These are phyloP conservation scores for Rhogogaster chlorosoma DNA, from an alignment of 2,888 invertebrate genomes.

Conservation along the genomic window DNA sequence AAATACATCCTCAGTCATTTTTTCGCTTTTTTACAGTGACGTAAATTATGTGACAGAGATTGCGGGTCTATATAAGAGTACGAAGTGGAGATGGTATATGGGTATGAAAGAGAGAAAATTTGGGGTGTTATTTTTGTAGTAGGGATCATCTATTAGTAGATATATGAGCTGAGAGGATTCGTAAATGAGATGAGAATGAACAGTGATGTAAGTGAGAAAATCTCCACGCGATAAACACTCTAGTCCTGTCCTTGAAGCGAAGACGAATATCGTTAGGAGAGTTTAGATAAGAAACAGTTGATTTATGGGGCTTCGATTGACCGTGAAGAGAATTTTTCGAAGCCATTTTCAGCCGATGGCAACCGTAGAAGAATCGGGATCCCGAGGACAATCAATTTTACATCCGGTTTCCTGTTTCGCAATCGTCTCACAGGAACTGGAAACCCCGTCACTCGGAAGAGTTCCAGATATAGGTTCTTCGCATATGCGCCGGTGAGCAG, in stretches of 20 bases:
- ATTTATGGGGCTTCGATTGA: conserved; percentile 26
- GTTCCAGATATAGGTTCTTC: conserved; percentile 15
- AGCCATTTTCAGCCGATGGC: conserved; percentile 25
- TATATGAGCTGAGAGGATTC: conserved; percentile 14
- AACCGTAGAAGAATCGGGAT: conserved; percentile 20
- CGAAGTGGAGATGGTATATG: not conserved
- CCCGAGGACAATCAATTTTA: conserved; percentile 31
- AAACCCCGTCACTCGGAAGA: not conserved
- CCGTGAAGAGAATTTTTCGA: conserved; percentile 13
- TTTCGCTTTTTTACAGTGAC: not conserved
- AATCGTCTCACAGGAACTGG: not conserved
- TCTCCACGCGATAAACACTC: not conserved
- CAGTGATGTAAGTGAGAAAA: not conserved
- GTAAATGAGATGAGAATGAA: conserved; percentile 14
- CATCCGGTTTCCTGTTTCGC: conserved; percentile 45
- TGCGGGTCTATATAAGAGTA: not conserved
- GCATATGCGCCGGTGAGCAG: not conserved
- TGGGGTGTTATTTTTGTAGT: conserved; percentile 18
- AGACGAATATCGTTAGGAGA: not conserved
- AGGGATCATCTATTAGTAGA: conserved; percentile 20
- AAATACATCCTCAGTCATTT: conserved; percentile 29
- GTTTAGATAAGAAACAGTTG: not conserved
- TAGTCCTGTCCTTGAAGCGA: conserved; percentile 26
- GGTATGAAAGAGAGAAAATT: not conserved
- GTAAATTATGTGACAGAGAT: conserved; percentile 14